Conservation (phyloP, 1,140 invertebrate species). For the Eufriesea mexicana region DNA sequence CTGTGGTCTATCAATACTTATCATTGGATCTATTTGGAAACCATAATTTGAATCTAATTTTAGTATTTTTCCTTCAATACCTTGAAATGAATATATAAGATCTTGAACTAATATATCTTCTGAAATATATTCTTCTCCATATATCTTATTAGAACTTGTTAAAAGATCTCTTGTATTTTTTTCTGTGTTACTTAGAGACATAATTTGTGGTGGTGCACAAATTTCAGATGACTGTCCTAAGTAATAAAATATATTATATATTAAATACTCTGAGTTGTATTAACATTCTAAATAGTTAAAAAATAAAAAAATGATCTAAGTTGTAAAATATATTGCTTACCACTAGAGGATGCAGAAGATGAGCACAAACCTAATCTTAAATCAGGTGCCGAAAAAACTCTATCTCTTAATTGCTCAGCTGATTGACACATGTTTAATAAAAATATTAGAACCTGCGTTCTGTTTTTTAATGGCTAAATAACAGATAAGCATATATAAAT, state of each 20-base stretch:
- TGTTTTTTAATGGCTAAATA: slow-evolving; percentile 75
- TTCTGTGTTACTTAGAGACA: slow-evolving; percentile 68
- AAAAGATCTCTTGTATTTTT: slow-evolving; percentile 51
- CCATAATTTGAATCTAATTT: slow-evolving; percentile 86
- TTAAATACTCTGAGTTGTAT: neutral
- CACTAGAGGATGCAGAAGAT: slow-evolving; percentile 75
- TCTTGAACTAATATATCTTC: slow-evolving; percentile 87
- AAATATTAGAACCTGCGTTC: slow-evolving; percentile 74
- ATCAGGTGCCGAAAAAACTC: slow-evolving; percentile 73
- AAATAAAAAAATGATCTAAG: neutral
- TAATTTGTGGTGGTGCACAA: slow-evolving; percentile 68
- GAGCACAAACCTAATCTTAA: slow-evolving; percentile 72
- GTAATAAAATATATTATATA: slow-evolving; percentile 14
- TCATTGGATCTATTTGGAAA: slow-evolving; percentile 87
- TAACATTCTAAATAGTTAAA: neutral
- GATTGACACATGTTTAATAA: slow-evolving; percentile 73
- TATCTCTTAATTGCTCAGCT: slow-evolving; percentile 69
- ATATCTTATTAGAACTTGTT: slow-evolving; percentile 67
- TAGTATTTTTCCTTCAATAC: slow-evolving; percentile 90
- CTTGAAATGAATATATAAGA: slow-evolving; percentile 91
- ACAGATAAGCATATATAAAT: slow-evolving; percentile 12
- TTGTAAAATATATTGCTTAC: slow-evolving; percentile 56
- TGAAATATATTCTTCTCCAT: slow-evolving; percentile 77
- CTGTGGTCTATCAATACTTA: slow-evolving; percentile 76
- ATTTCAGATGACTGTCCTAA: slow-evolving; percentile 73